Conservation (phyloP, 2,113 vertebrate genomes). For the Embiotoca jacksoni region DNA sequence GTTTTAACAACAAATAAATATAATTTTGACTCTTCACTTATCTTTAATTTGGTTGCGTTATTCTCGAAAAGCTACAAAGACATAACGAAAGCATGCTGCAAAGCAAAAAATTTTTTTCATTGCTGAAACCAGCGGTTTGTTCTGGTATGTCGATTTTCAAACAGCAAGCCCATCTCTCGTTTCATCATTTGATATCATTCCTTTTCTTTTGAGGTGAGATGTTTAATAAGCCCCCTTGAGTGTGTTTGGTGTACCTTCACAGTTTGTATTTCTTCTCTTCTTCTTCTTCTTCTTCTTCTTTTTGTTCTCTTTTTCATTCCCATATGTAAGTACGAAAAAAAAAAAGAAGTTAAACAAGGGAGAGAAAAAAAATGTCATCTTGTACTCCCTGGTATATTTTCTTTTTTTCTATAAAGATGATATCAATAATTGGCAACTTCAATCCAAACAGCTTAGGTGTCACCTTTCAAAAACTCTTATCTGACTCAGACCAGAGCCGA, state of each 20-base stretch:
- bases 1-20: too few species aligned
- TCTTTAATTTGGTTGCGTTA: too few species aligned
- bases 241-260: constrained; percentile 9
- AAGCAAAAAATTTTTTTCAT: background rate
- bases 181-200: constrained; percentile 34
- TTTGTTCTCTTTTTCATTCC: background rate
- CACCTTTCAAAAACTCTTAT: background rate
- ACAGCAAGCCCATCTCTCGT: background rate
- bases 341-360: background rate
- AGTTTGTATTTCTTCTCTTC: constrained; percentile 15
- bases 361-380: background rate
- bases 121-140: background rate
- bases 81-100: too few species aligned
- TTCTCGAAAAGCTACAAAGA: too few species aligned
- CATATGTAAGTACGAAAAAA: constrained; percentile 14
- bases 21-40: too few species aligned
- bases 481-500: background rate
- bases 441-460: background rate
- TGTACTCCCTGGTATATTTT: background rate
- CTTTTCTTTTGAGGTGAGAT: constrained; percentile 2
- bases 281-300: constrained; percentile 3
- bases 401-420: background rate
- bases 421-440: background rate
- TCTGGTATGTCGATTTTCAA: background rate
- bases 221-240: constrained; percentile 34